Evolutionary conservation across 1,140 invertebrate species (phyloP), one percentile per base, ranked within the genome.

Genomic region (Hydropsyche tenuis): DNA sequence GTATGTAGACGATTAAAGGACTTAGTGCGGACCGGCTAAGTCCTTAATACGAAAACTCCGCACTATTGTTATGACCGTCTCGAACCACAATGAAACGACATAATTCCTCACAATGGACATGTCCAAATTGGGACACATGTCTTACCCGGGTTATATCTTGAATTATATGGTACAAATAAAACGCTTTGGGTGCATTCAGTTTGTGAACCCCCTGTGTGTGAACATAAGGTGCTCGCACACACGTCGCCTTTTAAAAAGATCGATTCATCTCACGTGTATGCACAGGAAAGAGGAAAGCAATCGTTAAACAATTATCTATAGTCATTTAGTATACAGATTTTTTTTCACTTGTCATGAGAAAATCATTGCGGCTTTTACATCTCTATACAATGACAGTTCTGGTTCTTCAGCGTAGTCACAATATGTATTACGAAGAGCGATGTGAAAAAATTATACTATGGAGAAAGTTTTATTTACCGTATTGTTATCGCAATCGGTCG

Each of bases 221-320:
- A 37, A 37, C 30, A 37, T 37, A 37, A 37, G 30, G 30, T 37
- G 30, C 30, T 37, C 48, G 14, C n/a, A 51, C 48, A 51, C n/a
- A 51, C 48, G 48, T 5, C 48, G 48, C 48, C 9, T 37, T 37
- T 37, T 37, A 37, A 37, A 37, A 37, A 37, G 30, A 37, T 37
- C 30, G 30, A 62, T 62, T 62, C 56, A 25, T 23, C 18, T 62
- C 56, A 62, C 56, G 56, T 62, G 16, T 37, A 37, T 37, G 30
- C 9, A 66, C 63, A 66, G 63, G 63, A 66, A 66, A 66, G 16
- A 37, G 63, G 63, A 66, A 66, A 45, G 27, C 27, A 42, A 66
- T 66, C 63, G 30, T 66, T 66, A 66, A 42, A 66, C 63, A 66
- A 66, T 66, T 42, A 66, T 45, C 30, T 45, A 16, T 20, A 9